These are phyloP conservation scores for Tor tambroides DNA, from an alignment of 2,113 vertebrate species.

Conservation along the genomic window DNA sequence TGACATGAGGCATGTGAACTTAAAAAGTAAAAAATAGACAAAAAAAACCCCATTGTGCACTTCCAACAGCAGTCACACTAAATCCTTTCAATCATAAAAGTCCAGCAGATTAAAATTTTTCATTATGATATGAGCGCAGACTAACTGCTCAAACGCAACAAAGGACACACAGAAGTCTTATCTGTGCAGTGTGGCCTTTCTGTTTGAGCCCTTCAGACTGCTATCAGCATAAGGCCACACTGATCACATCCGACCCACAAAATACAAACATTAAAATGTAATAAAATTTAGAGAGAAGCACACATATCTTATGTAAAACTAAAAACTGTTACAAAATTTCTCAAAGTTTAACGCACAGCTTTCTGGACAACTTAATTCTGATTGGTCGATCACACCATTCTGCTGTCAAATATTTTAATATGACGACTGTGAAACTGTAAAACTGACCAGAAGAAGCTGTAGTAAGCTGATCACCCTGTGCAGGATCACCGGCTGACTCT, in stretches of 20 bases:
- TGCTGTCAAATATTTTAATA: not conserved
- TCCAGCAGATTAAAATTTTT: not conserved
- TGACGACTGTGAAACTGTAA: not conserved
- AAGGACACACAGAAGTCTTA: not conserved
- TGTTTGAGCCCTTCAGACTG: slow-evolving; percentile 9
- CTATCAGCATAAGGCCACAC: slow-evolving; percentile 24
- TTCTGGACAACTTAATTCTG: not conserved
- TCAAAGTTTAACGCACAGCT: not conserved
- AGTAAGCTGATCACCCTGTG: not conserved
- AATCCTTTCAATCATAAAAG: not conserved
- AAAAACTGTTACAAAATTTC: not conserved
- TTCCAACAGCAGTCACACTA: not conserved
- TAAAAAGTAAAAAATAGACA: not conserved
- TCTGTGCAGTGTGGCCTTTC: not conserved
- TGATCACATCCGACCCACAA: not conserved
- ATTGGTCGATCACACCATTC: not conserved
- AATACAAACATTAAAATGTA: not conserved
- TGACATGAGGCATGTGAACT: not conserved
- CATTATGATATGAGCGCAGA: not conserved
- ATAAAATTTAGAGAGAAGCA: not conserved
- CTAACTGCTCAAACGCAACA: not conserved
- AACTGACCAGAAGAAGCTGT: not conserved
- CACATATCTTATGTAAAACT: not conserved
- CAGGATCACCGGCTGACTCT: not conserved
- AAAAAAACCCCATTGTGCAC: not conserved